phyloP scores from a whole-genome alignment of 1,140 invertebrate species.

The Philaenus spumarius region DNA sequence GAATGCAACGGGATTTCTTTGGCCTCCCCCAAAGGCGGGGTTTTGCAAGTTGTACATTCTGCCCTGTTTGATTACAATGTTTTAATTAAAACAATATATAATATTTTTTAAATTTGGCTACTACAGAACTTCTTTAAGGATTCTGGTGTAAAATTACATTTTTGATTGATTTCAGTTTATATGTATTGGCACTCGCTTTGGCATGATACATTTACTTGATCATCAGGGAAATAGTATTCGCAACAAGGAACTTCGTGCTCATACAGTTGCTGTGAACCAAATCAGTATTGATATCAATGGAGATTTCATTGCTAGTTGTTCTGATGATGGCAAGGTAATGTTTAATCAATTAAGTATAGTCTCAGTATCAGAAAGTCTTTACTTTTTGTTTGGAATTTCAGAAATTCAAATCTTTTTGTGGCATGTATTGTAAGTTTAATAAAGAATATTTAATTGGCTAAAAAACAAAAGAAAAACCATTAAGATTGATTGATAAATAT shows the following conservation, averaged over 20 bases:
- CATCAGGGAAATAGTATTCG: constrained; percentile 78
- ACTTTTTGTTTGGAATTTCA: no score
- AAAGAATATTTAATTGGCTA: no score
- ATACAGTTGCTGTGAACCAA: constrained; percentile 86
- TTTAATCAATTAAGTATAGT: not conserved
- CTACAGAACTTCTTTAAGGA: not conserved
- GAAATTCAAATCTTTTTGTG: no score
- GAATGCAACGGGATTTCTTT: no score
- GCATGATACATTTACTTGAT: constrained; percentile 82
- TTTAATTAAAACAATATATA: not conserved
- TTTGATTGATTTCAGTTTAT: constrained; percentile 60
- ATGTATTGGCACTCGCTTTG: constrained; percentile 86
- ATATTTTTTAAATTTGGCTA: not conserved
- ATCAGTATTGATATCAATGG: constrained; percentile 90
- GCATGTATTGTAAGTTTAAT: no score
- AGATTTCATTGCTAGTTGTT: constrained; percentile 89
- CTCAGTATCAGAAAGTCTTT: no score
- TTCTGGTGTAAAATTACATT: constrained; percentile 1
- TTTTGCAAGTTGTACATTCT: no score
- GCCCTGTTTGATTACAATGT: not conserved
- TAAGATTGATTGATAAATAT: no score
- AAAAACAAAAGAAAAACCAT: no score
- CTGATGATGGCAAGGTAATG: constrained; percentile 83
- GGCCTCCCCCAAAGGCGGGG: no score
- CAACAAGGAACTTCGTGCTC: constrained; percentile 61